Evolutionary conservation across 2,113 vertebrate species (phyloP).

Genomic region (Ginglymostoma cirratum): DNA sequence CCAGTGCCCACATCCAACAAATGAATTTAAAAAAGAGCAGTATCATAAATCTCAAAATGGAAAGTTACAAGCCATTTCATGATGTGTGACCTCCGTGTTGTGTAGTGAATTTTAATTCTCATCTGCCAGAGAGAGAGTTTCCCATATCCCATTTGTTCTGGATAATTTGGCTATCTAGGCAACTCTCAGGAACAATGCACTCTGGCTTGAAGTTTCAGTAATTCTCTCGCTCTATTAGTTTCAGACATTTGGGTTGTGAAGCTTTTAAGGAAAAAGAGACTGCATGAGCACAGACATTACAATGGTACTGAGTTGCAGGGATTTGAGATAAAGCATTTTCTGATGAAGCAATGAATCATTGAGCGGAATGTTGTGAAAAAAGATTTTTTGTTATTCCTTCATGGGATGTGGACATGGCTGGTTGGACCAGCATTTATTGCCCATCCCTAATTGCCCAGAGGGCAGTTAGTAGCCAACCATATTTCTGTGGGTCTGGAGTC

Average conservation of each 20-base stretch:
- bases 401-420: too few relatives aligned
- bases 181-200: background rate
- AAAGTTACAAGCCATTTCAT: background rate
- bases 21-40: background rate
- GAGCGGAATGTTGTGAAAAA: background rate
- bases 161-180: background rate
- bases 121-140: background rate
- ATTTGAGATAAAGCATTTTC: background rate
- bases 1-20: too few relatives aligned
- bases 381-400: too few relatives aligned
- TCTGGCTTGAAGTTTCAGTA: background rate
- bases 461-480: too few relatives aligned
- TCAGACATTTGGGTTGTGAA: background rate
- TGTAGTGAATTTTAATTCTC: background rate
- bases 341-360: background rate
- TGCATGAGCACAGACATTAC: too few relatives aligned
- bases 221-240: background rate
- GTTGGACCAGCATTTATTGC: too few relatives aligned
- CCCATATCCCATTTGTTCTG: background rate
- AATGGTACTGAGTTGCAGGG: background rate
- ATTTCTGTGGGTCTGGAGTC: too few relatives aligned
- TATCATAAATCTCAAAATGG: background rate
- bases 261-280: background rate
- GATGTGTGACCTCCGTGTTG: background rate
- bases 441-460: too few relatives aligned